Evolutionary conservation across 2,113 vertebrate genomes (phyloP), one percentile per base, ranked within the genome.

Genomic region (Pterocles burchelli): DNA sequence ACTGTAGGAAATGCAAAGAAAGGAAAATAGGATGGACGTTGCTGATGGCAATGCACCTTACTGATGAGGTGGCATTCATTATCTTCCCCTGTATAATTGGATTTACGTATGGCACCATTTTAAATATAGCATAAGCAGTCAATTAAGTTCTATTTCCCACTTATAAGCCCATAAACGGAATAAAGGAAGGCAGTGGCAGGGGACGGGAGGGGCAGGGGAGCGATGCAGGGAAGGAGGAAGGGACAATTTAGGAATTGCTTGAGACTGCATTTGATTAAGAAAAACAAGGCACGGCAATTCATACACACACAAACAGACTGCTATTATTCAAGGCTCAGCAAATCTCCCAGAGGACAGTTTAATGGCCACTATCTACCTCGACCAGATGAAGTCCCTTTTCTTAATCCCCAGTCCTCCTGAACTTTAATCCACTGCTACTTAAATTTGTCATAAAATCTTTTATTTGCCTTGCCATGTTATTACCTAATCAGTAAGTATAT

Each of bases 361-460:
- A 94, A 95, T 76, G 46, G 66, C 67, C 41, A 65, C 52, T 92
- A 88, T 94, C 85, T 80, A 22, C 62, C 72, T 5, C 84, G 83
- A 86, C 75, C 88, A 95, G 91, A 93, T 75, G 75, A 96, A 93
- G 45, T 76, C 29, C 59, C 28, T 93, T 85, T 94, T 61, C 85
- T 49, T 74, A 89, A 96, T 78, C 46, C 26, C 57, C 83, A 84
- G 26, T 31, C 7, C 80, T 87, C 43, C n/a, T 68, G 74, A 92
- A 76, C 61, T 88, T 73, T 78, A 95, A 92, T 88, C 85, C 71
- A 38, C 31, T 48, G 38, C 68, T 93, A 76, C 88, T 97, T 91
- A 94, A 91, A 85, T 91, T 76, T 51, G 74, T 43, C 79, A 93
- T 87, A 70, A 89, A 92, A 91, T 85, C 46, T 58, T 95, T 77